phyloP scores from a whole-genome alignment of 2,797 vertebrate species.

The Echiichthys vipera region DNA sequence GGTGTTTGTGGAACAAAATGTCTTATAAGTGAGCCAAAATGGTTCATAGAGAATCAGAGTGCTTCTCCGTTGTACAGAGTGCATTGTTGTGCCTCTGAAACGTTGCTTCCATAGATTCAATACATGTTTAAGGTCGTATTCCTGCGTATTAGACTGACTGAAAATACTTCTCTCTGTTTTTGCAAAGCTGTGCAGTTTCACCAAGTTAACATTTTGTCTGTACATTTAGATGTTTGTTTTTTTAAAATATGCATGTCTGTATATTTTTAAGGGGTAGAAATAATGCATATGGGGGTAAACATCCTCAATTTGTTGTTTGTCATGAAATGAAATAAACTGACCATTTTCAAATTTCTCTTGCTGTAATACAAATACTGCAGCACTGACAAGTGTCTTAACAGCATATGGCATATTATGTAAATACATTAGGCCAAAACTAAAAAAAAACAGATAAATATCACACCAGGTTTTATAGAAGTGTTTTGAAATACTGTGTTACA shows the following conservation, averaged over 20 bases:
- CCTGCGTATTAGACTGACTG: conserved; percentile 52
- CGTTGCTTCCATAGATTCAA: conserved; percentile 6
- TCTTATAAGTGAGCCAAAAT: conserved; percentile 28
- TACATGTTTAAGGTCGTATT: conserved; percentile 7
- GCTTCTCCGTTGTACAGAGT: conserved; percentile 28
- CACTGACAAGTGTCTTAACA: not conserved
- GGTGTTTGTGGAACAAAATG: conserved; percentile 19
- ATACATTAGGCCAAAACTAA: not conserved
- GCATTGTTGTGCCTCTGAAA: conserved; percentile 14
- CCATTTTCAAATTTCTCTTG: conserved; percentile 8
- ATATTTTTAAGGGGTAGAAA: conserved; percentile 31
- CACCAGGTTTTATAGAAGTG: not conserved
- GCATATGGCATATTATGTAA: not conserved
- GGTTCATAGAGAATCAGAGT: conserved; percentile 1
- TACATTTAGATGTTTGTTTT: not conserved
- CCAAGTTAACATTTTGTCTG: conserved; percentile 22
- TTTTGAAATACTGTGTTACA: not conserved
- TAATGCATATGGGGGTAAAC: conserved; percentile 30
- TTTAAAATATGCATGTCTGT: conserved; percentile 27
- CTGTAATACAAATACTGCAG: not conserved
- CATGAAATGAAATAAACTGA: conserved; percentile 54
- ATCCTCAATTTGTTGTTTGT: conserved; percentile 20
- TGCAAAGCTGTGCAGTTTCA: conserved; percentile 24
- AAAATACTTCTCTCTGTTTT: conserved; percentile 36
- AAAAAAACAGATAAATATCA: not conserved